Base-by-base conservation (phyloP, 2,888 invertebrate genomes). In the Neocrepidodera transversa region DNA sequence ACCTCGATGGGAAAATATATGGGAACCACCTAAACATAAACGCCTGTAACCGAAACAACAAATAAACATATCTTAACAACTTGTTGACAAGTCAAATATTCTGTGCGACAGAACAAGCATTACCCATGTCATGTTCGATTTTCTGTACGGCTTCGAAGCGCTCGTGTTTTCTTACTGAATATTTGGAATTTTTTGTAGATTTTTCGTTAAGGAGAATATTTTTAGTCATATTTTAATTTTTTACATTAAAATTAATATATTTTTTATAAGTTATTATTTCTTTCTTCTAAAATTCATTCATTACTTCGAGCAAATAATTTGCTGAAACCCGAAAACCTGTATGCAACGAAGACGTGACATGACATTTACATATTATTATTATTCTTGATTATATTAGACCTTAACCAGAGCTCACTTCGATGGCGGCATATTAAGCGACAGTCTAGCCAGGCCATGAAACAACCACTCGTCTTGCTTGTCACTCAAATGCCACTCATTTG, bases 321-420 rank as follows among this genome's bases (percentile, higher is more conserved):
- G n/a, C n/a, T n/a, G n/a, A n/a, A n/a, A n/a, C n/a, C n/a, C n/a
- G n/a, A 28, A 23, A 23, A 28, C 10, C 10, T 28, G 28, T 10
- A 10, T 10, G 7, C 2, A 8, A 28, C 28, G 28, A 8, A 6
- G 28, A 13, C 11, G 32, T 13, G 11, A 23, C 42, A 20, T 23
- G 42, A 42, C 42, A 42, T 42, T 42, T 42, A 20, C 42, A 42
- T 42, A 42, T 42, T 42, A 42, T 42, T 42, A 42, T 42, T 42
- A 42, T 42, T 42, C 42, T 20, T 13, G 42, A 42, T 42, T 42
- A 42, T 23, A 42, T 42, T 42, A 42, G 18, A 42, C 20, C 42
- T 42, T 42, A 42, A 40, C 13, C 17, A 16, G 40, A 17, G 16
- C 16, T n/a, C 18, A 42, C 20, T 42, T n/a, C n/a, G 42, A 20